Evolutionary conservation across 2,797 vertebrate genomes (phyloP).

Genomic region (Eptatretus atami): DNA sequence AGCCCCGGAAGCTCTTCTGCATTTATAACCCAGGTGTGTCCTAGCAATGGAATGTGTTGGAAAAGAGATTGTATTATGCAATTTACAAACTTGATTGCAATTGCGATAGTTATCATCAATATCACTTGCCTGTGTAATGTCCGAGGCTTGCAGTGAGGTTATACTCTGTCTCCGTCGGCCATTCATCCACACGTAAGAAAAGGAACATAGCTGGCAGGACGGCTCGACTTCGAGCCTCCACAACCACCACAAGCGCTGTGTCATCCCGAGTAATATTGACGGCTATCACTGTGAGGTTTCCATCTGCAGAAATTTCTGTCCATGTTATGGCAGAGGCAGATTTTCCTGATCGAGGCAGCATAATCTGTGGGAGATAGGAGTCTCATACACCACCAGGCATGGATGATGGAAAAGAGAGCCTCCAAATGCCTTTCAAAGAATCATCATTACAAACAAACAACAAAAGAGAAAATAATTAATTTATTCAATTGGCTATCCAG

Average conservation of each 20-base stretch:
- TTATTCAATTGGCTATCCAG: no score
- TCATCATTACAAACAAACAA: no score
- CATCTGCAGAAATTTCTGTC: background rate
- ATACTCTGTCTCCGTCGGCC: no score
- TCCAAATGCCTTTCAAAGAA: no score
- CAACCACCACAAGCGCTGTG: background rate
- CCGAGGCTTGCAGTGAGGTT: no score
- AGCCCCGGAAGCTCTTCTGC: constrained; percentile 3
- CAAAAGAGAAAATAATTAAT: no score
- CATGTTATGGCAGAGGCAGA: background rate
- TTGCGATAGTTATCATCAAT: no score
- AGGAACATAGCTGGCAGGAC: constrained; percentile 2
- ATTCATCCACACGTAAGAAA: background rate
- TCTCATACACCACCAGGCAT: background rate
- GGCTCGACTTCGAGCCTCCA: constrained; percentile 1
- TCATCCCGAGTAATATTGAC: constrained; percentile 3
- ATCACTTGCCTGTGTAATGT: no score
- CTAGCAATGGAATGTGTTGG: background rate
- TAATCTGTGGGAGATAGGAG: background rate
- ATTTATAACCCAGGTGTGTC: background rate
- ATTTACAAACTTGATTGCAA: no score
- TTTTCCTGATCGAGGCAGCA: background rate
- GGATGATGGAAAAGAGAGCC: background rate
- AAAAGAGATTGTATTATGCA: background rate
- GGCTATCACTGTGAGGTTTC: constrained; percentile 3